These are phyloP conservation scores for Hippocampus guttulatus DNA, from an alignment of 2,113 vertebrate genomes.

Conservation along the genomic window DNA sequence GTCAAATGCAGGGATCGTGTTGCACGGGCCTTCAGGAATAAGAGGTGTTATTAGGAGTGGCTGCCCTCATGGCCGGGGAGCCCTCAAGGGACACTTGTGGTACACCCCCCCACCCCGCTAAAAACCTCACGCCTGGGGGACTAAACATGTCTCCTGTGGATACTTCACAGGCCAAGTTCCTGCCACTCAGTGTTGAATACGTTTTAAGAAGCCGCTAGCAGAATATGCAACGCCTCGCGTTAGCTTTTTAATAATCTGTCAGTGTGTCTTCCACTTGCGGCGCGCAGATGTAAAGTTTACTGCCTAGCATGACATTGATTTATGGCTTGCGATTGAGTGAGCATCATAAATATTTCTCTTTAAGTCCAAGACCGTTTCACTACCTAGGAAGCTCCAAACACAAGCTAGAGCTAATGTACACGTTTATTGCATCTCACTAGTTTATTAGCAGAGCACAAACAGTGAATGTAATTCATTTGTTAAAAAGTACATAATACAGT, in stretches of 20 bases:
- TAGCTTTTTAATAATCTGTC: not conserved
- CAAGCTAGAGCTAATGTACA: not conserved
- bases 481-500: too few species aligned
- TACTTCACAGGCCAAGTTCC: constrained; percentile 2
- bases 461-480: too few species aligned
- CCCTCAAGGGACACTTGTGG: constrained; percentile 44
- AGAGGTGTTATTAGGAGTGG: constrained; percentile 63
- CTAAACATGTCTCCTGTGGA: constrained; percentile 2
- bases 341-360: constrained; percentile 29
- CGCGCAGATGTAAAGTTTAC: constrained; percentile 38
- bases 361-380: constrained; percentile 29
- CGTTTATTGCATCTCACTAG: constrained; percentile 10
- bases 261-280: constrained; percentile 14
- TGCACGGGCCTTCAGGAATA: constrained; percentile 61
- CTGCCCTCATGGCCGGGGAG: constrained; percentile 50
- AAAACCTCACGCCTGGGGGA: constrained; percentile 13
- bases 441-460: not conserved
- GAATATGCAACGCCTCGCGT: not conserved
- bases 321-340: constrained; percentile 19
- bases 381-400: constrained; percentile 22
- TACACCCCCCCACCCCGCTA: constrained; percentile 26
- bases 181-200: constrained; percentile 4
- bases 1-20: constrained; percentile 60
- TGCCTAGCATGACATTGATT: constrained; percentile 33
- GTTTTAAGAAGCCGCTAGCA: not conserved